Evolutionary conservation across 2,113 vertebrate genomes (phyloP), one percentile per base, ranked within the genome.

Genomic region (Panurus biarmicus): DNA sequence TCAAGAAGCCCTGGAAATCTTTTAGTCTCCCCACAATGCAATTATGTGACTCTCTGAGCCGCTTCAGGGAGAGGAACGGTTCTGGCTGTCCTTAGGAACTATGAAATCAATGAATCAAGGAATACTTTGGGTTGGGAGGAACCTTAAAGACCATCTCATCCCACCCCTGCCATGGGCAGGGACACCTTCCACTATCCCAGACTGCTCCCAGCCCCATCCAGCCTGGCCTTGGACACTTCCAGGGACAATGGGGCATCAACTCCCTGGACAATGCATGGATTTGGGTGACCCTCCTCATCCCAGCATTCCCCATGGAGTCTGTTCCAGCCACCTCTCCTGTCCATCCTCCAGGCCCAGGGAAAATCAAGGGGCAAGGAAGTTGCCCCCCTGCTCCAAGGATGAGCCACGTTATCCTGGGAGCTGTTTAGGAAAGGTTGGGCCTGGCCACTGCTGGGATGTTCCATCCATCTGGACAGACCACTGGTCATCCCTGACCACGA

Each of bases 391-490:
- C 16, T 73, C 35, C 65, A 69, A 23, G n/a, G 31, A 21, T 1
- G 50, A 65, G 10, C 8, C 53, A 1, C 0, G 0, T 62, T 22
- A 12, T 57, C 36, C 62, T 7, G 2, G n/a, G n/a, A 75, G n/a
- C 14, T 64, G 12, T 26, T 48, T 33, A 12, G 57, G 6, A 22
- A n/a, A 54, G 15, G 6, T 17, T 54, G 65, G 12, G 14, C 28
- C 23, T 19, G 38, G 61, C 10, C 12, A 8, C 19, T 42, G 33
- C 38, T 25, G 12, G 24, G 23, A 42, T 7, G 12, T 33, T 33
- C 48, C 36, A 22, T 36, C 79, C 45, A 19, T 15, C 23, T 5
- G 5, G 13, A 6, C 11, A 2, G 24, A 21, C 9, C 38, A 1
- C 26, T 20, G 35, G 28, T 36, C 57, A 26, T 2, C 57, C 21